Base-by-base conservation (phyloP, 2,797 vertebrate genomes). In the Otolemur crassicaudatus region DNA sequence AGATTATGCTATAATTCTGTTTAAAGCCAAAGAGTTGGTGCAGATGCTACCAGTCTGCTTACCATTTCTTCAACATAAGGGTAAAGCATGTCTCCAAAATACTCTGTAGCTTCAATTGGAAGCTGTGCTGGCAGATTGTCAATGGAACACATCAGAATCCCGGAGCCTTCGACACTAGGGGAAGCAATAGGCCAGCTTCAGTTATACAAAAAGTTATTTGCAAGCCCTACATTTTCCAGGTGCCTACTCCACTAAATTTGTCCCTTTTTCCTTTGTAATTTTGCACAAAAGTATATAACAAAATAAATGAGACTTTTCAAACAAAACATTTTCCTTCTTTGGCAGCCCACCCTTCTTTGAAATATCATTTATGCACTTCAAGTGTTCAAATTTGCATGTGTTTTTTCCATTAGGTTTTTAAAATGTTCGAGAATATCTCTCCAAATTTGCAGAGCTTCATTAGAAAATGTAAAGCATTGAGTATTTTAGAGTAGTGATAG, bases 11-110 rank as follows among this genome's bases (percentile, higher is more conserved):
- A 37, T 65, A 85, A 12, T 82, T 86, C 2, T 7, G 87, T 76
- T 63, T 61, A 76, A 88, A 95, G 1, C 5, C 94, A 96, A 65
- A 95, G 80, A 87, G 69, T 58, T 82, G 49, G 9, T 40, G 3
- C 63, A 2, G 0, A 46, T 67, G 37, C 75, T 25, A 16, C 14
- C 60, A 80, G 37, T 31, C 92, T 69, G 43, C 99, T 99, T 99
- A 99, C 99, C 99, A 99, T 99, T 98, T 99, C 99, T 99, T 99
- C 99, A 91, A 99, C 98, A 96, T 99, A 99, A 1, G 99, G 99
- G 96, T 99, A 99, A 95, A 99, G 99, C 88, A 99, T 98, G 97
- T 99, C 99, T 40, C 99, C 99, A 94, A 99, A 99, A 97, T 99
- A 99, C 95, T 99, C 99, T 0, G 99, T 99, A 90, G 99, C 99